These are phyloP conservation scores for Cheilosia variabilis DNA, from an alignment of 2,888 invertebrate species.

Conservation along the genomic window DNA sequence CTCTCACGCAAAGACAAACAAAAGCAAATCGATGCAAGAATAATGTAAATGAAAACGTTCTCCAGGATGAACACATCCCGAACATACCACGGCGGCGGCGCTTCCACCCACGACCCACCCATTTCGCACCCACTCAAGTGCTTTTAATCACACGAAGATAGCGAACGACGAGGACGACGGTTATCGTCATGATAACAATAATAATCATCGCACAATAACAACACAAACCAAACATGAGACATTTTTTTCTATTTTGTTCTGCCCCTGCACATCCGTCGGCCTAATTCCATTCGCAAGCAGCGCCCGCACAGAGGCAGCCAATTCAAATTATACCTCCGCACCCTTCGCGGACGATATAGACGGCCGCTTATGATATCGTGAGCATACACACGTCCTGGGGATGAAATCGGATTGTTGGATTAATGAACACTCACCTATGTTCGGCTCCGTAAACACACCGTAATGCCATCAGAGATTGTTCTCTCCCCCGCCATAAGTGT, in stretches of 20 bases:
- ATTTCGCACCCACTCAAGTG: conserved; percentile 18
- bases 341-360: not conserved
- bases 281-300: conserved; percentile 62
- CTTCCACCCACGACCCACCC: not conserved
- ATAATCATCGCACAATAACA: conserved; percentile 30
- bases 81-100: conserved; percentile 24
- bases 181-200: conserved; percentile 57
- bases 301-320: conserved; percentile 41
- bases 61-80: conserved; percentile 49
- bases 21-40: conserved; percentile 44
- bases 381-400: conserved; percentile 67
- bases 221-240: conserved; percentile 44
- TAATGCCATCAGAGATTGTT: conserved; percentile 8
- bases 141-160: conserved; percentile 54
- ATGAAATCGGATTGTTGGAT: conserved; percentile 70
- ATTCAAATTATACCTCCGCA: conserved; percentile 39
- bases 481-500: conserved; percentile 1
- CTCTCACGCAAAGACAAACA: not conserved
- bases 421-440: conserved; percentile 56
- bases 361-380: conserved; percentile 67
- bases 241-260: conserved; percentile 47
- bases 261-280: conserved; percentile 46
- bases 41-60: conserved; percentile 54
- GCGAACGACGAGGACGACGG: conserved; percentile 48
- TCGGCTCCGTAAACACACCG: conserved; percentile 45